Evolutionary conservation across 2,113 vertebrate species (phyloP).

Genomic region (Pollachius pollachius): DNA sequence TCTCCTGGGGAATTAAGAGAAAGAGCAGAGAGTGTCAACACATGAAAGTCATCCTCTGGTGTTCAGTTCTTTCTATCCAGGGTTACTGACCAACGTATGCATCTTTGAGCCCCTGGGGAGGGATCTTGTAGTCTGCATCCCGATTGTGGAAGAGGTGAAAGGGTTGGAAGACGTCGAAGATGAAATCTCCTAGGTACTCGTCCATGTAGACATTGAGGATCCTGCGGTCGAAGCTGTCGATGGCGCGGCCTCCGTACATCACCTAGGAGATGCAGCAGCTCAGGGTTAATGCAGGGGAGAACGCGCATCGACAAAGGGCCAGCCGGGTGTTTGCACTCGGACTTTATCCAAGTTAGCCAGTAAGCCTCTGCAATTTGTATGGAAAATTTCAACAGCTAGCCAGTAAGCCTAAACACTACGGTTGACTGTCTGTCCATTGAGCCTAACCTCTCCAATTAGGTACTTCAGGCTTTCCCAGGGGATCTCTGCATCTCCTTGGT

Average conservation of each 20-base stretch:
- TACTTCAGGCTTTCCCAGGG: slow-evolving; percentile 96
- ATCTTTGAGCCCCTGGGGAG: slow-evolving; percentile 73
- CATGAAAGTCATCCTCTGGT: neutral
- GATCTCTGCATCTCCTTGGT: slow-evolving; percentile 80
- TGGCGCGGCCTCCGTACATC: slow-evolving; percentile 91
- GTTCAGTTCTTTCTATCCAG: neutral
- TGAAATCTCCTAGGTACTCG: slow-evolving; percentile 92
- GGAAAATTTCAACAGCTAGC: neutral
- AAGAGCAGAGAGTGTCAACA: neutral
- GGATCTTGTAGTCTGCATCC: slow-evolving; percentile 86
- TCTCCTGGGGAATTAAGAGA: slow-evolving; percentile 71
- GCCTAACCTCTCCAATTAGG: slow-evolving; percentile 90
- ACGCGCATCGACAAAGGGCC: neutral
- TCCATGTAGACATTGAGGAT: slow-evolving; percentile 93
- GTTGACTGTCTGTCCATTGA: neutral
- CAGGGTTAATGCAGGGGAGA: neutral
- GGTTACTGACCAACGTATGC: slow-evolving; percentile 82
- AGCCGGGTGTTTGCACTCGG: neutral
- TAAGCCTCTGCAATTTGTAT: neutral
- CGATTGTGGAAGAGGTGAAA: slow-evolving; percentile 87
- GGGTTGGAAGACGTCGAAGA: slow-evolving; percentile 86
- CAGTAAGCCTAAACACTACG: neutral
- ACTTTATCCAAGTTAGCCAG: no score
- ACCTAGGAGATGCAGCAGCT: slow-evolving; percentile 71
- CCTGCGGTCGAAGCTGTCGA: slow-evolving; percentile 93